A percentile compares a stretch with the other conserved stretches of the same genome.
Evolutionary conservation across 2,797 vertebrate genomes (phyloP).

Genomic region (Spea hammondii): DNA sequence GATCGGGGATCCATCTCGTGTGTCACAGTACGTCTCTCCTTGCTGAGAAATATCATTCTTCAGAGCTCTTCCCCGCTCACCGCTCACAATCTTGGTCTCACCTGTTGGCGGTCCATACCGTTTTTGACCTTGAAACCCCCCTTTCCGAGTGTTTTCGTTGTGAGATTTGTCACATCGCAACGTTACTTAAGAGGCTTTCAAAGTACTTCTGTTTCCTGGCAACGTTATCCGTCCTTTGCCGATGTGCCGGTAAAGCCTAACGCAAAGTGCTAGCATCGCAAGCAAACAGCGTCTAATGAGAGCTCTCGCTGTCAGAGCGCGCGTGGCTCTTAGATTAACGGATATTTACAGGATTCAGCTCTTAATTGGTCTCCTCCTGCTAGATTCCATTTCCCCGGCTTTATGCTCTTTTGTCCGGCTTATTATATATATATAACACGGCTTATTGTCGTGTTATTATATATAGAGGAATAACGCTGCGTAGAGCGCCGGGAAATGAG

Average conservation of each 20-base stretch:
- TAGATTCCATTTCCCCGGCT: slow-evolving; percentile 28
- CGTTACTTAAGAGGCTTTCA: background rate
- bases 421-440: no score
- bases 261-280: background rate
- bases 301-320: slow-evolving; percentile 11
- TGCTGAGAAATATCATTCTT: no score
- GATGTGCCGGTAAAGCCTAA: background rate
- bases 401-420: slow-evolving; percentile 30
- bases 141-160: no score
- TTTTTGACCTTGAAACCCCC: no score
- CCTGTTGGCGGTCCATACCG: no score
- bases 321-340: slow-evolving; percentile 30
- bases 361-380: slow-evolving; percentile 44
- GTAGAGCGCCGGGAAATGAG: slow-evolving; percentile 32
- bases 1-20: no score
- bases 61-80: no score
- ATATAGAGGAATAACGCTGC: slow-evolving; percentile 26
- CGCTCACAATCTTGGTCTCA: no score
- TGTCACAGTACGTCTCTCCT: no score
- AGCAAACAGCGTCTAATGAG: background rate
- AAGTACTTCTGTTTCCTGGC: background rate
- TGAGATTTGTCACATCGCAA: no score
- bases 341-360: slow-evolving; percentile 18
- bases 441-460: slow-evolving; percentile 40
- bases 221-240: background rate